Conservation (phyloP, 2,113 vertebrate species). For the Scopus umbretta region DNA sequence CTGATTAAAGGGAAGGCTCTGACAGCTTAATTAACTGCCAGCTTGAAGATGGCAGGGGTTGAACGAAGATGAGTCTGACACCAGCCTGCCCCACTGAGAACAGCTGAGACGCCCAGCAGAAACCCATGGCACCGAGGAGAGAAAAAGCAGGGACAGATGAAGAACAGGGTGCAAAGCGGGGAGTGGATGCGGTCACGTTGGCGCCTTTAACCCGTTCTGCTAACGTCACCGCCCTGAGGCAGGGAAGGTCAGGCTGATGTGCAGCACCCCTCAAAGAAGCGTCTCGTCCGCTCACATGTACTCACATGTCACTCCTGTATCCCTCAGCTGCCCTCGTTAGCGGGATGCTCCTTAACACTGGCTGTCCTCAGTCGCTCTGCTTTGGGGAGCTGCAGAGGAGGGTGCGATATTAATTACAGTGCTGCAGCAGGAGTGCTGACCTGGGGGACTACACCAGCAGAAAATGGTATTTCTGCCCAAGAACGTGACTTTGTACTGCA, state of each 20-base stretch:
- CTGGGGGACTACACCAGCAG: not conserved
- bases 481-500: not conserved
- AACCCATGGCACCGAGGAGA: not conserved
- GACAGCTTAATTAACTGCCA: not conserved
- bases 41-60: not conserved
- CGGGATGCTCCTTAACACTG: not conserved
- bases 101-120: not conserved
- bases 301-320: too few relatives aligned
- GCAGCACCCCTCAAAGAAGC: fast-evolving
- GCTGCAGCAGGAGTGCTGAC: not conserved
- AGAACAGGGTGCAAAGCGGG: not conserved
- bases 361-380: not conserved
- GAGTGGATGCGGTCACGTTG: not conserved
- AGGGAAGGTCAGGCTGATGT: not conserved
- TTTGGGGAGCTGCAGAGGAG: not conserved
- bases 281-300: fast-evolving
- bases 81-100: not conserved
- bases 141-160: not conserved
- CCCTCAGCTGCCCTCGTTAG: not conserved
- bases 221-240: not conserved
- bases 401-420: not conserved
- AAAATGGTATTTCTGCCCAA: not conserved
- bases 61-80: not conserved
- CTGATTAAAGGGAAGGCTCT: not conserved
- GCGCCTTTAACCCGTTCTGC: not conserved